Conservation (phyloP, 2,888 invertebrate genomes). For the Agrochola litura region DNA sequence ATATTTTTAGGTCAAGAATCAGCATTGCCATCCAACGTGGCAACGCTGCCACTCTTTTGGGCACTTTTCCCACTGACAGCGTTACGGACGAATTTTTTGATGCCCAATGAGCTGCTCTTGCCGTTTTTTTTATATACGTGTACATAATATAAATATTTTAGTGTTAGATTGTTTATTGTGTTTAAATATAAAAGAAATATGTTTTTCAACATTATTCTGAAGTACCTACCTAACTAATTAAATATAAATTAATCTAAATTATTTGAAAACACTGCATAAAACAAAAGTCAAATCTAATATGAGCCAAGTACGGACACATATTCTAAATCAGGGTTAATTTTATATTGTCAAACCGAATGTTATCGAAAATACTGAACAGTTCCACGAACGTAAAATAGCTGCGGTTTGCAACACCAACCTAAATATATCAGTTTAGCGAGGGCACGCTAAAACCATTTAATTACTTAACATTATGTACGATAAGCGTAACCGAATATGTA, state of each 20-base stretch:
- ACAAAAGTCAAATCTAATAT: slow-evolving; percentile 4
- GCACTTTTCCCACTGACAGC: too few relatives aligned
- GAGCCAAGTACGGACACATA: background rate
- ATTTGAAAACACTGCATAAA: background rate
- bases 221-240: too few relatives aligned
- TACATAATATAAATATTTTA: too few relatives aligned
- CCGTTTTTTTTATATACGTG: too few relatives aligned
- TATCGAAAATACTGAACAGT: slow-evolving; percentile 44
- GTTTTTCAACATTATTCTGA: background rate
- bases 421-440: slow-evolving; percentile 24
- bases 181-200: too few relatives aligned
- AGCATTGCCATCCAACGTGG: too few relatives aligned
- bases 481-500: slow-evolving; percentile 72
- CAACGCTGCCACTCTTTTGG: too few relatives aligned
- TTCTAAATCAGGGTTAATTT: slow-evolving; percentile 34
- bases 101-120: too few relatives aligned
- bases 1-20: too few relatives aligned
- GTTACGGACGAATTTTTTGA: too few relatives aligned
- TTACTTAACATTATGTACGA: slow-evolving; percentile 64
- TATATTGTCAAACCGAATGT: slow-evolving; percentile 28
- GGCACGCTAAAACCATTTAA: slow-evolving; percentile 71
- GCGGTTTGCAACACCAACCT: slow-evolving; percentile 43
- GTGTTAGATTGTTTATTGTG: too few relatives aligned
- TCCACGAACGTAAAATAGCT: slow-evolving; percentile 47
- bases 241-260: background rate